phyloP scores from a whole-genome alignment of 53 echinoderm and acorn worm genomes.

The Echinometra lucunter region DNA sequence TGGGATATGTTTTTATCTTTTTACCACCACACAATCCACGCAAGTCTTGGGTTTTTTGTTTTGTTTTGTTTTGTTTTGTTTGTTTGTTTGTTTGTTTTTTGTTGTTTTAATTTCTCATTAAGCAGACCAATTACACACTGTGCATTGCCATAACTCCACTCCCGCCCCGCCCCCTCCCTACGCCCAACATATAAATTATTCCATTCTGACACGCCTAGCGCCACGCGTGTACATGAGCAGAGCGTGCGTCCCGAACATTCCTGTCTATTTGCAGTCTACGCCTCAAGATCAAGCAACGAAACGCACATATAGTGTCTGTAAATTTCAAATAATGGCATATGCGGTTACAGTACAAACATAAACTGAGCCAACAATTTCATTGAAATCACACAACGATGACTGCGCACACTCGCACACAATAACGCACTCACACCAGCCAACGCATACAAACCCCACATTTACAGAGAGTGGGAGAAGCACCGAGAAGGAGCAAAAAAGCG shows the following conservation, averaged over 20 bases:
- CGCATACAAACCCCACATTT: background rate
- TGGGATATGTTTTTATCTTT: no score
- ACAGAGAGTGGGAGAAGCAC: background rate
- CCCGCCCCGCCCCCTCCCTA: background rate
- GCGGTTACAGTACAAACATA: conserved; percentile 54
- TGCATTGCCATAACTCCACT: background rate
- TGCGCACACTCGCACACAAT: conserved; percentile 25
- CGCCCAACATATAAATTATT: background rate
- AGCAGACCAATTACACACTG: no score
- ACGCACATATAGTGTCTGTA: conserved; percentile 1
- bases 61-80: no score
- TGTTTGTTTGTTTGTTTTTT: no score
- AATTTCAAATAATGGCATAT: conserved; percentile 26
- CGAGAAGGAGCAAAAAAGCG: background rate
- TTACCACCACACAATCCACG: no score
- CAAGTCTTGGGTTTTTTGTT: no score
- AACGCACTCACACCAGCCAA: background rate
- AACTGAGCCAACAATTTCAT: conserved; percentile 48
- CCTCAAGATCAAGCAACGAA: background rate
- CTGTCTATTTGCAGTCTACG: background rate
- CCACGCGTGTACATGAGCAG: background rate
- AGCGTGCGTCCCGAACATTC: conserved; percentile 38
- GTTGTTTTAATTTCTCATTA: no score
- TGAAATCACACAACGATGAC: conserved; percentile 35
- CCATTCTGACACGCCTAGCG: background rate